Evolutionary conservation across 2,888 invertebrate genomes (phyloP).

Genomic region (Aspidiotus rigidus): DNA sequence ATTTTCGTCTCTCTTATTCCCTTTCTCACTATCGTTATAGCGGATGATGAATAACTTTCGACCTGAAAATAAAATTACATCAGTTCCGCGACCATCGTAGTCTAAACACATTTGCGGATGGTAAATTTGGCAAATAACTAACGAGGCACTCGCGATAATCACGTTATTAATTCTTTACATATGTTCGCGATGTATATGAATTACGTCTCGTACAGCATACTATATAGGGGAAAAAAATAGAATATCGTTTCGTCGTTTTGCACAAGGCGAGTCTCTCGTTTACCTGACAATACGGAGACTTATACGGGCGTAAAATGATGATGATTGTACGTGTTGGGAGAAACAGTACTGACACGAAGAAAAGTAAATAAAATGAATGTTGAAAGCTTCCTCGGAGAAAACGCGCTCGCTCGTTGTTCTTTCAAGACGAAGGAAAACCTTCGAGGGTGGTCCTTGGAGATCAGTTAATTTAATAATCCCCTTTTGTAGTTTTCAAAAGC

Average conservation of each 20-base stretch:
- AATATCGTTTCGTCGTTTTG: neutral
- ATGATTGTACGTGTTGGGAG: neutral
- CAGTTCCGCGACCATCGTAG: too few relatives aligned
- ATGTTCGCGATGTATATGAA: too few relatives aligned
- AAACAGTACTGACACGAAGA: neutral
- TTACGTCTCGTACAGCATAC: neutral
- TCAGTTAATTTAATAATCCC: constrained; percentile 31
- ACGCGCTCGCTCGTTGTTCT: constrained; percentile 2
- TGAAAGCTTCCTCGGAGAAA: constrained; percentile 26
- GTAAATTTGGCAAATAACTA: too few relatives aligned
- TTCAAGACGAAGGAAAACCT: constrained; percentile 25
- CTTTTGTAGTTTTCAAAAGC: constrained; percentile 19
- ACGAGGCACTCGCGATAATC: too few relatives aligned
- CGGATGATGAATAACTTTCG: constrained; percentile 20
- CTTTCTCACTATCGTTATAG: constrained; percentile 1
- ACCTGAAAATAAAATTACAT: constrained; percentile 1
- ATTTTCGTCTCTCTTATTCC: constrained; percentile 24
- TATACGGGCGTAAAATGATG: neutral
- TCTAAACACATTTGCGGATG: too few relatives aligned
- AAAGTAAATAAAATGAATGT: constrained; percentile 27
- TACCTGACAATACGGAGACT: too few relatives aligned
- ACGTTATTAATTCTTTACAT: too few relatives aligned
- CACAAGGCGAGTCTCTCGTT: neutral
- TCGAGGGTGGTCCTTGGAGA: constrained; percentile 29
- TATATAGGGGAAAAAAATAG: neutral